These are phyloP conservation scores for Diplogasteroides magnus DNA, from an alignment of 1,140 invertebrate genomes.

Conservation along the genomic window DNA sequence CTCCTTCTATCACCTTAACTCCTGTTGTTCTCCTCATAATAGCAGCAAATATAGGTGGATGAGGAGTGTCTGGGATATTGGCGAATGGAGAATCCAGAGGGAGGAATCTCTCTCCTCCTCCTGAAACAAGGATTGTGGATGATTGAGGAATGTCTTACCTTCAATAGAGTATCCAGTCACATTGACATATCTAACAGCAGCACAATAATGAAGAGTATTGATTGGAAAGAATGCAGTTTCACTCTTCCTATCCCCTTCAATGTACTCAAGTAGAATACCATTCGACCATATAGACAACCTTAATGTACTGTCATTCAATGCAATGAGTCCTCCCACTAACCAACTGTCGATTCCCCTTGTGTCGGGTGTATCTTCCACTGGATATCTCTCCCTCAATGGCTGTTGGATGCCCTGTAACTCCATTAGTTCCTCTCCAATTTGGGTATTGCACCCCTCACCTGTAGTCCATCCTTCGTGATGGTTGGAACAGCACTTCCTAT, in stretches of 20 bases:
- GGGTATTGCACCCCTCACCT: slow-evolving; percentile 53
- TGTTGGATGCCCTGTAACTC: slow-evolving; percentile 78
- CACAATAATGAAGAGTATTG: slow-evolving; percentile 90
- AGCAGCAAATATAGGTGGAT: slow-evolving; percentile 92
- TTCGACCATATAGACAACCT: slow-evolving; percentile 76
- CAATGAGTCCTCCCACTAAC: slow-evolving; percentile 17
- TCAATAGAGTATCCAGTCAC: slow-evolving; percentile 60
- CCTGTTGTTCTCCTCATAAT: slow-evolving; percentile 88
- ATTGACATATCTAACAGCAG: slow-evolving; percentile 77
- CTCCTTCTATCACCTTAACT: slow-evolving; percentile 73
- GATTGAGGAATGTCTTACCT: slow-evolving; percentile 2
- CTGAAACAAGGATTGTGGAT: not conserved
- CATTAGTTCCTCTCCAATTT: slow-evolving; percentile 9
- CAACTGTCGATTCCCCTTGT: slow-evolving; percentile 91
- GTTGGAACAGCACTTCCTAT: slow-evolving; percentile 93
- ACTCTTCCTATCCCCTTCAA: slow-evolving; percentile 87
- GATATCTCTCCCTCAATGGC: slow-evolving; percentile 89
- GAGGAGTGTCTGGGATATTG: slow-evolving; percentile 69
- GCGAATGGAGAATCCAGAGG: slow-evolving; percentile 92
- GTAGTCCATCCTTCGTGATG: slow-evolving; percentile 90
- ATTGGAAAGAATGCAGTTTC: slow-evolving; percentile 95
- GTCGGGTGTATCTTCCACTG: slow-evolving; percentile 66
- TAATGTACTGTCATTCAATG: not conserved
- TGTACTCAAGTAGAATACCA: slow-evolving; percentile 88
- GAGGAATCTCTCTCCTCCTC: slow-evolving; percentile 75